Conservation (phyloP, 2,797 vertebrate species). For the Neosalanx taihuensis region DNA sequence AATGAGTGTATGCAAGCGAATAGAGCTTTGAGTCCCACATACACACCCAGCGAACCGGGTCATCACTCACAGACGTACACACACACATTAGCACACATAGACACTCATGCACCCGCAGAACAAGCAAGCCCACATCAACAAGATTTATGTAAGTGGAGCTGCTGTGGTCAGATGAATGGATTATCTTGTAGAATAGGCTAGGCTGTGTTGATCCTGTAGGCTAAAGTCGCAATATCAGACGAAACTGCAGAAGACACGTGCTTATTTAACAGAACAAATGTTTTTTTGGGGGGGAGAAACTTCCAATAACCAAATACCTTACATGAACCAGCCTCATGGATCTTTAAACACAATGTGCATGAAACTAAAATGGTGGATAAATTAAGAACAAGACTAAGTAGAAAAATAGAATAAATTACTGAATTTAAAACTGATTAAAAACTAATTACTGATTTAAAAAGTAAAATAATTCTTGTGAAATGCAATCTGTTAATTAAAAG, state of each 20-base stretch:
- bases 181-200: constrained; percentile 62
- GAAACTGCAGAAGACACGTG: no score
- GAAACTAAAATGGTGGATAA: no score
- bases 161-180: constrained; percentile 68
- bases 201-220: constrained; percentile 48
- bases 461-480: no score
- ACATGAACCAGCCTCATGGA: background rate
- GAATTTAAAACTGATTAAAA: no score
- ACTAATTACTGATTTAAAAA: no score
- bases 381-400: no score
- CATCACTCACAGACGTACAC: constrained; percentile 5
- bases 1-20: constrained; percentile 45
- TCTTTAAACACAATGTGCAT: no score
- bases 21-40: constrained; percentile 25
- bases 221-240: constrained; percentile 51
- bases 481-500: no score
- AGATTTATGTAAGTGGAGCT: constrained; percentile 62
- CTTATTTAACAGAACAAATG: no score
- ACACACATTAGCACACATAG: constrained; percentile 1
- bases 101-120: background rate
- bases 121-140: constrained; percentile 26
- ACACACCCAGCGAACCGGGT: constrained; percentile 31
- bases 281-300: no score
- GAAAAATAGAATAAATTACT: no score
- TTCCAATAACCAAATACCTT: background rate